Evolutionary conservation across 2,888 invertebrate genomes (phyloP).

Genomic region (Xestia rhomboidea): DNA sequence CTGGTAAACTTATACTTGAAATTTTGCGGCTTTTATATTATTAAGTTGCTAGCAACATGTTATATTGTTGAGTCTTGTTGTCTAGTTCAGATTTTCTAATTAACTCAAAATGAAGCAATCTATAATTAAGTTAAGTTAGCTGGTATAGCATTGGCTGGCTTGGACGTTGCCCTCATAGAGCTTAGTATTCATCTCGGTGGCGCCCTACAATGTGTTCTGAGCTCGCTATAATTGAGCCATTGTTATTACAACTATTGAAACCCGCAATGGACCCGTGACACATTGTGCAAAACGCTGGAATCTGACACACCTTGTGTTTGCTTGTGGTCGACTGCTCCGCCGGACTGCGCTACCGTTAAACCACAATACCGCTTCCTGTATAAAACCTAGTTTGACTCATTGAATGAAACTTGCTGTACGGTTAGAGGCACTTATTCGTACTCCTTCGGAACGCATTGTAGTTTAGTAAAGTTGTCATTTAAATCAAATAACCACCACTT

Average conservation of each 20-base stretch:
- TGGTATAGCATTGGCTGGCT: not conserved
- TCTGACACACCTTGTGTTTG: conserved; percentile 8
- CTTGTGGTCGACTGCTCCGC: too few relatives aligned
- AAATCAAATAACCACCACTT: not conserved
- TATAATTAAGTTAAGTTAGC: not conserved
- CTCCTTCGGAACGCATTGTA: not conserved
- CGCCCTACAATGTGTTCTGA: conserved; percentile 17
- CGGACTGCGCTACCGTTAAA: conserved; percentile 2
- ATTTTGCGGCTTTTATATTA: too few relatives aligned
- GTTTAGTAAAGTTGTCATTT: not conserved
- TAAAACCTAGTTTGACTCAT: not conserved
- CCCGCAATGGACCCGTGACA: conserved; percentile 7
- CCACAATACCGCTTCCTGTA: conserved; percentile 23
- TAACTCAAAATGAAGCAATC: not conserved
- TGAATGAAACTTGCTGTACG: not conserved
- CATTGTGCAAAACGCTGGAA: conserved; percentile 4
- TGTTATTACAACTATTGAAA: conserved; percentile 20
- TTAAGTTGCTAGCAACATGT: too few relatives aligned
- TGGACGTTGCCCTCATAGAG: not conserved
- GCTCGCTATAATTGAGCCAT: conserved; percentile 20
- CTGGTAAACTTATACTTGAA: too few relatives aligned
- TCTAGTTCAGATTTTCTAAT: not conserved
- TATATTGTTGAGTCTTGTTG: not conserved
- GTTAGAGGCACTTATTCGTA: not conserved
- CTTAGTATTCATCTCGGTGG: conserved; percentile 22